Evolutionary conservation across 2,797 vertebrate genomes (phyloP).

Genomic region (Sebastes elongatus): DNA sequence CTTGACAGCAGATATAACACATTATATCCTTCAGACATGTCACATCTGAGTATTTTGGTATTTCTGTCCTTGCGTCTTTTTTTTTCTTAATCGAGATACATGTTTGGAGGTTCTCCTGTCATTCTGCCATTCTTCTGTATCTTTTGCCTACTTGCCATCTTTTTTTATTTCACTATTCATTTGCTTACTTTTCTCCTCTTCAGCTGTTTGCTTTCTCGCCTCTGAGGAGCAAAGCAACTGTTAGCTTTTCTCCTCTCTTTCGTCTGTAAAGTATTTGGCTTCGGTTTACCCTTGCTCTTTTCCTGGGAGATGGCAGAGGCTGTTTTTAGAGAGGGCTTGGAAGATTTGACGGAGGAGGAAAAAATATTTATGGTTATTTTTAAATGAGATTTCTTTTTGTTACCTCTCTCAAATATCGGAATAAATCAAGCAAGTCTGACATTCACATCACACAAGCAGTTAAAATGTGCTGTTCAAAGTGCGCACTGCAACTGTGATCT

Average conservation of each 20-base stretch:
- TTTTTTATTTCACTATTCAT: conserved; percentile 49
- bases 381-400: conserved; percentile 49
- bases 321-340: conserved; percentile 57
- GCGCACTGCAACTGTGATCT: conserved; percentile 38
- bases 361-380: conserved; percentile 65
- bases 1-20: conserved; percentile 44
- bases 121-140: conserved; percentile 24
- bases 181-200: conserved; percentile 47
- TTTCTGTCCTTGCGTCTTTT: conserved; percentile 16
- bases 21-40: conserved; percentile 22
- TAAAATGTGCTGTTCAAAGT: conserved; percentile 56
- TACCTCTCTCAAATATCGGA: conserved; percentile 51
- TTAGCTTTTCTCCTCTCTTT: conserved; percentile 51
- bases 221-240: conserved; percentile 58
- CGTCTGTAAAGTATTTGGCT: conserved; percentile 59
- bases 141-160: conserved; percentile 32
- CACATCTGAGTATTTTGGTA: conserved; percentile 22
- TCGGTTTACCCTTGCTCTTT: conserved; percentile 60
- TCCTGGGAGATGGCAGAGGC: conserved; percentile 54
- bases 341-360: conserved; percentile 41
- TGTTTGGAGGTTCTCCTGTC: conserved; percentile 41
- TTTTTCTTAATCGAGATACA: conserved; percentile 23
- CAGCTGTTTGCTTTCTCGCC: conserved; percentile 50
- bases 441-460: conserved; percentile 54
- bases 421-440: conserved; percentile 67